Conservation (phyloP, 2,113 vertebrate species). For the Cheilinus undulatus region DNA sequence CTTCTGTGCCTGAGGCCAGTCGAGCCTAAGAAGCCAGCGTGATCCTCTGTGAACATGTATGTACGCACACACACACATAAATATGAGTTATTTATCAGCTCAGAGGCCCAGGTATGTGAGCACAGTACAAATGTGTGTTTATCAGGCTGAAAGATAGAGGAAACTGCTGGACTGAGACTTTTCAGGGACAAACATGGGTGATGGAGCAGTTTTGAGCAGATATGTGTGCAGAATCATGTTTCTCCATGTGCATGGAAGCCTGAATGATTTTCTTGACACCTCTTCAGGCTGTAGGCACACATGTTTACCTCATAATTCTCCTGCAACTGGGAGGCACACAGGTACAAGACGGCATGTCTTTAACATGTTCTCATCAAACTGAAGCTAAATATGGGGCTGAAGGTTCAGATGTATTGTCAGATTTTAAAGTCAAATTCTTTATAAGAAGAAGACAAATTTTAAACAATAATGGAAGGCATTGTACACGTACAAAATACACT, state of each 20-base stretch:
- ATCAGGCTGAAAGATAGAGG: slow-evolving; percentile 29
- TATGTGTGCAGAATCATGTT: neutral
- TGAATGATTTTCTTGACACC: slow-evolving; percentile 21
- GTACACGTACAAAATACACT: too few species aligned
- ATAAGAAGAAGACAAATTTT: too few species aligned
- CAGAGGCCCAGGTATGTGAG: neutral
- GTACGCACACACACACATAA: neutral
- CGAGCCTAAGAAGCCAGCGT: slow-evolving; percentile 37
- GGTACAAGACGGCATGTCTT: neutral
- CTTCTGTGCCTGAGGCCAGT: slow-evolving; percentile 36
- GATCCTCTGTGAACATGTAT: slow-evolving; percentile 16
- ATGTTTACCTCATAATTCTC: neutral
- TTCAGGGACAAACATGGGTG: slow-evolving; percentile 39
- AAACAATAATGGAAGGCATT: too few species aligned
- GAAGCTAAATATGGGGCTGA: neutral
- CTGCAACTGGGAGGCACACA: neutral
- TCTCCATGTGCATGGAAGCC: neutral
- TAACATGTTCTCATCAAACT: neutral
- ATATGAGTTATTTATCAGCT: slow-evolving; percentile 29
- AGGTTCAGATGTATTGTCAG: neutral
- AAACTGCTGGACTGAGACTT: slow-evolving; percentile 17
- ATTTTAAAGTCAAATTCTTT: too few species aligned
- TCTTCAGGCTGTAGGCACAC: slow-evolving; percentile 8
- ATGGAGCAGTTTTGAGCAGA: slow-evolving; percentile 1
- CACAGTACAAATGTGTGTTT: slow-evolving; percentile 13